These are phyloP conservation scores for Vulpes vulpes DNA, from an alignment of 2,113 vertebrate species.

Conservation along the genomic window DNA sequence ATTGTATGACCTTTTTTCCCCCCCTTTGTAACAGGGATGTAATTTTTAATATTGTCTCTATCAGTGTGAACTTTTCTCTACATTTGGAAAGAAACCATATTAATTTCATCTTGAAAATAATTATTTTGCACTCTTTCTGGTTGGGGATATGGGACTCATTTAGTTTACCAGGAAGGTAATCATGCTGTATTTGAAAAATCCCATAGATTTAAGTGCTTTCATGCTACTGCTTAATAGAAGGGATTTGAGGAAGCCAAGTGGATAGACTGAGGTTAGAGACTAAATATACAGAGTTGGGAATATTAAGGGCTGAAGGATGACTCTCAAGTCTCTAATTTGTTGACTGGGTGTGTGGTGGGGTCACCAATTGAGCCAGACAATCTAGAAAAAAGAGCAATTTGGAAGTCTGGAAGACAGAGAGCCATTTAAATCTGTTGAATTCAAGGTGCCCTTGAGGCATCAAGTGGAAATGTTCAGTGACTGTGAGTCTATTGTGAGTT, in stretches of 20 bases:
- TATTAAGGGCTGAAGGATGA: not conserved
- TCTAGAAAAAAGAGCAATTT: not conserved
- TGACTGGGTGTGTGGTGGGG: not conserved
- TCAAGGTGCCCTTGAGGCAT: not conserved
- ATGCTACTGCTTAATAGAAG: not conserved
- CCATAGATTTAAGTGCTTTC: not conserved
- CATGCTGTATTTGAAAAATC: not conserved
- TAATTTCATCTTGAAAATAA: not conserved
- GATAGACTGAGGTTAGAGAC: not conserved
- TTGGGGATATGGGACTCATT: not conserved
- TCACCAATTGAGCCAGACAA: not conserved
- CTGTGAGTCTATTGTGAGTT: not conserved
- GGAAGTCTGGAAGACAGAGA: not conserved
- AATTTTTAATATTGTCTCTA: slow-evolving; percentile 7
- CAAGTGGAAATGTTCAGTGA: not conserved
- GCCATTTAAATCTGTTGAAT: not conserved
- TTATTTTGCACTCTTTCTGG: not conserved
- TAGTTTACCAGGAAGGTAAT: not conserved
- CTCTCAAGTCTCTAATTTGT: not conserved
- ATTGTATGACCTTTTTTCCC: not conserved
- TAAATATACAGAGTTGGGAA: not conserved
- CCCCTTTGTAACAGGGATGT: not conserved
- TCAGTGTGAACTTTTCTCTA: slow-evolving; percentile 19
- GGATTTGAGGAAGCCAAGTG: not conserved
- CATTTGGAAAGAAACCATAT: not conserved